Evolutionary conservation across 2,113 vertebrate genomes (phyloP).

Genomic region (Ivindomyrus marchei): DNA sequence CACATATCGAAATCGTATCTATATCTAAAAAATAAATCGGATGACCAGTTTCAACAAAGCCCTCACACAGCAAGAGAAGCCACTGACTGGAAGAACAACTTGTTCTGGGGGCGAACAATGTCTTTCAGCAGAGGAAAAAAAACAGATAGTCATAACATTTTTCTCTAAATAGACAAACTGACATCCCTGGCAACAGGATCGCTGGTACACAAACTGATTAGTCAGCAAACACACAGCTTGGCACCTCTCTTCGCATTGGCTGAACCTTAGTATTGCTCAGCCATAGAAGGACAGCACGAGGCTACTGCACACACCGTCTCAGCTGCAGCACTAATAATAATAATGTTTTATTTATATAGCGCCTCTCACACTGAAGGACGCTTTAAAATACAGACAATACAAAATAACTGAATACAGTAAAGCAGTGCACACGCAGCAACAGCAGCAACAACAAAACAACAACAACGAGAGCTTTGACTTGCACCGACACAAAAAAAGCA

Average conservation of each 20-base stretch:
- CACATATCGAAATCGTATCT: neutral
- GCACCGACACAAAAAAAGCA: slow-evolving; percentile 29
- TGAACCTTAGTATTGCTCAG: slow-evolving; percentile 33
- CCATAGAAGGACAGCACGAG: slow-evolving; percentile 31
- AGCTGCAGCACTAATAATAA: slow-evolving; percentile 19
- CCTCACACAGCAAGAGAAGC: neutral
- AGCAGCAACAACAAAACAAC: neutral
- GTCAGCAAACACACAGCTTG: slow-evolving; percentile 1
- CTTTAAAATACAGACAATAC: neutral
- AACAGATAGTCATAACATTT: neutral
- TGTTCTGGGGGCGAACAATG: neutral
- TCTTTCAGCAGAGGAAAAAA: neutral
- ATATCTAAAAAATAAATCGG: neutral
- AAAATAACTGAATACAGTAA: neutral
- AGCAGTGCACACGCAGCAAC: neutral
- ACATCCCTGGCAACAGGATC: slow-evolving; percentile 6
- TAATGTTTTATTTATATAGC: neutral
- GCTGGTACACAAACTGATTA: slow-evolving; percentile 10
- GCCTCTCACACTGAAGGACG: neutral
- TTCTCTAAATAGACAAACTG: neutral
- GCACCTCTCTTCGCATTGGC: slow-evolving; percentile 40
- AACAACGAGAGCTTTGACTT: slow-evolving; percentile 6
- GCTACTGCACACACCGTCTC: slow-evolving; percentile 24
- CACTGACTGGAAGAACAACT: neutral
- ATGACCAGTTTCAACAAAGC: neutral